Evolutionary conservation across 2,113 vertebrate genomes (phyloP).

Genomic region (Chionis minor): DNA sequence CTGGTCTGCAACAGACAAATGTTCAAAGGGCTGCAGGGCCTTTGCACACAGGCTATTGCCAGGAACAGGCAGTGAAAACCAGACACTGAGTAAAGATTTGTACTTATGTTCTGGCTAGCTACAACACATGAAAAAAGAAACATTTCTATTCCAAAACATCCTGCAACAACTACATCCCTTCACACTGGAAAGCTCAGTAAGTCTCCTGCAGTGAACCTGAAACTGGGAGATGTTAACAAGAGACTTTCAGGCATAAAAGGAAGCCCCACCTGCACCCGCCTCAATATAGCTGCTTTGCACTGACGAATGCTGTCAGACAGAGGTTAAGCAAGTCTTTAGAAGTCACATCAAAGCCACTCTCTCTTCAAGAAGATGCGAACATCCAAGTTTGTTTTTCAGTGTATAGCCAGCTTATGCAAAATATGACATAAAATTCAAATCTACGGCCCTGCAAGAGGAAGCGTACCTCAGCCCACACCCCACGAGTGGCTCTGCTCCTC

Average conservation of each 20-base stretch:
- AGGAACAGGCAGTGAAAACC: background rate
- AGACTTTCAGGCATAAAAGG: background rate
- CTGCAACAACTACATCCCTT: background rate
- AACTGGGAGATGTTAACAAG: background rate
- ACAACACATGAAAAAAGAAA: background rate
- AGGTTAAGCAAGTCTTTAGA: background rate
- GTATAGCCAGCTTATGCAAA: conserved; percentile 8
- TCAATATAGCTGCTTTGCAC: background rate
- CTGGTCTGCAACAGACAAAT: background rate
- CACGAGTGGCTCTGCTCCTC: background rate
- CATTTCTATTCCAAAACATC: background rate
- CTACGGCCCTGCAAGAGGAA: background rate
- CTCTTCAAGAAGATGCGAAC: background rate
- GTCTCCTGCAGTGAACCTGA: background rate
- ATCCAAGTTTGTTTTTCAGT: background rate
- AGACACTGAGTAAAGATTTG: background rate
- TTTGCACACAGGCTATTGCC: background rate
- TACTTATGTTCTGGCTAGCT: background rate
- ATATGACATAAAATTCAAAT: background rate
- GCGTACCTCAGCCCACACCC: background rate
- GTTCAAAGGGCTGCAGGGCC: background rate
- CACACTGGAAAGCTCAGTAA: background rate
- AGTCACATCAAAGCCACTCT: conserved; percentile 4
- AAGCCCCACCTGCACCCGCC: background rate
- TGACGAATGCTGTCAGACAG: background rate